These are phyloP conservation scores for Byasa hedistus DNA, from an alignment of 2,888 invertebrate genomes.

Conservation along the genomic window DNA sequence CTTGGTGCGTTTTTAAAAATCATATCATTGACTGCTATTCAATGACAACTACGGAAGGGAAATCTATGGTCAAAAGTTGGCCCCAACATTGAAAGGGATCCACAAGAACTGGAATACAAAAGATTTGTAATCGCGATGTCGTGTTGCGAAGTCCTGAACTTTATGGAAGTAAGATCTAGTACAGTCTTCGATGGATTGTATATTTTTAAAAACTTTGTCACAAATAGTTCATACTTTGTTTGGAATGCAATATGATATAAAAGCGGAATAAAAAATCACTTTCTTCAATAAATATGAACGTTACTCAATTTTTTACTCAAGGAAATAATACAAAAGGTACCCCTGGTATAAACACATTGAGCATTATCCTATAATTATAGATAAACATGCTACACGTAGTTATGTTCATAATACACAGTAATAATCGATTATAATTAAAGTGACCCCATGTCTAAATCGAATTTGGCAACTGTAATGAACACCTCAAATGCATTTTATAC, in stretches of 20 bases:
- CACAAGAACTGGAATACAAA: slow-evolving; percentile 65
- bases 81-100: slow-evolving; percentile 73
- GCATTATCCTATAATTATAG: slow-evolving; percentile 72
- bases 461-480: slow-evolving; percentile 78
- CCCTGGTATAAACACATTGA: slow-evolving; percentile 73
- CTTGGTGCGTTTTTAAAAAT: slow-evolving; percentile 44
- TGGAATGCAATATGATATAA: slow-evolving; percentile 27
- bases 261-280: slow-evolving; percentile 47
- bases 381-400: slow-evolving; percentile 70
- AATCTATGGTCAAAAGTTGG: slow-evolving; percentile 67
- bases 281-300: slow-evolving; percentile 52
- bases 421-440: slow-evolving; percentile 68
- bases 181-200: slow-evolving; percentile 72
- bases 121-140: slow-evolving; percentile 61
- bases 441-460: slow-evolving; percentile 65
- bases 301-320: slow-evolving; percentile 53
- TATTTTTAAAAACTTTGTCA: slow-evolving; percentile 61
- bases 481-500: slow-evolving; percentile 45
- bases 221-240: slow-evolving; percentile 41
- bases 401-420: slow-evolving; percentile 57
- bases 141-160: slow-evolving; percentile 47
- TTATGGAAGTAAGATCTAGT: slow-evolving; percentile 60
- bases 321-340: slow-evolving; percentile 59
- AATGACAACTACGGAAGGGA: slow-evolving; percentile 40
- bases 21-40: slow-evolving; percentile 28